Evolutionary conservation across 2,888 invertebrate genomes (phyloP).

Genomic region (Oscheius sp.): DNA sequence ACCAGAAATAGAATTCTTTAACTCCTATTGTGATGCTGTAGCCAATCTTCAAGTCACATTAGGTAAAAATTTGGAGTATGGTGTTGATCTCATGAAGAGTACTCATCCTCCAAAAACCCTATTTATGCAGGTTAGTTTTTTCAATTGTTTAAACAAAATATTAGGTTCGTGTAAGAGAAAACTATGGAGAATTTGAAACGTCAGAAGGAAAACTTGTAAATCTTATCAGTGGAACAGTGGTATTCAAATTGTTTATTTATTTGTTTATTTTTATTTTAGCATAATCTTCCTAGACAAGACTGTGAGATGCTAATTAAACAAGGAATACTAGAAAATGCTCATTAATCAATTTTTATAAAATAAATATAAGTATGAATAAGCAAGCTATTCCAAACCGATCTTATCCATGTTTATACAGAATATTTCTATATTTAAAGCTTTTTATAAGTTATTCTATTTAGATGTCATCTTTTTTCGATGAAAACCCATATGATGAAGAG

Average conservation of each 20-base stretch:
- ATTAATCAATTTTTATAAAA: constrained; percentile 7
- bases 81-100: constrained; percentile 32
- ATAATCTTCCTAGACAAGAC: constrained; percentile 61
- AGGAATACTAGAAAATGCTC: constrained; percentile 56
- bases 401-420: background rate
- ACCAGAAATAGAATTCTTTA: constrained; percentile 80
- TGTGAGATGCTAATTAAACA: constrained; percentile 65
- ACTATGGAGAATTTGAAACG: constrained; percentile 92
- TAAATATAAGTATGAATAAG: no score
- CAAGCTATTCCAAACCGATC: no score
- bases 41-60: constrained; percentile 39
- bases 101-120: constrained; percentile 78
- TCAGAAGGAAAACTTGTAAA: constrained; percentile 90
- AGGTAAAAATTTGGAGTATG: background rate
- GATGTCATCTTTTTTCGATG: no score
- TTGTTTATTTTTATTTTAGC: constrained; percentile 39
- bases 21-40: constrained; percentile 78
- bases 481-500: no score
- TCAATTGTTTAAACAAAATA: constrained; percentile 70
- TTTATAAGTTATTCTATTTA: no score
- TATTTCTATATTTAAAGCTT: no score
- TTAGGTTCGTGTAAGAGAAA: constrained; percentile 83
- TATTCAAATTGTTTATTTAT: constrained; percentile 48
- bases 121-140: constrained; percentile 44
- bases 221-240: constrained; percentile 86